Base-by-base conservation (phyloP, 1,140 invertebrate genomes). In the Babylonia areolata region DNA sequence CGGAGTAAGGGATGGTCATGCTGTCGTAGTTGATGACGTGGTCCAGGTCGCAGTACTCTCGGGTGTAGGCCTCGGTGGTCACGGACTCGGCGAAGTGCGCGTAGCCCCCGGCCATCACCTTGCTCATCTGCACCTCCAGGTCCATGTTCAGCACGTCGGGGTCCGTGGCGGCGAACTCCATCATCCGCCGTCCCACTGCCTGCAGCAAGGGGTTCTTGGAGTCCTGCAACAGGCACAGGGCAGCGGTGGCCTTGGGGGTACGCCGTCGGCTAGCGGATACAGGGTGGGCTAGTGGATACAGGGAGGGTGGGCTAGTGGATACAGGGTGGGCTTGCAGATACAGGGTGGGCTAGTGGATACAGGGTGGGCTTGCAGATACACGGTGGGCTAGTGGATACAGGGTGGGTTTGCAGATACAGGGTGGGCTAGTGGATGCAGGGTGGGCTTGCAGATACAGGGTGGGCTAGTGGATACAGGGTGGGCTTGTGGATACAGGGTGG, bases 31-130 rank as follows among this genome's bases (percentile, higher is more conserved):
- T 81, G 15, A 77, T 58, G 15, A 83, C 17, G 31, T 71, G 37
- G 40, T 31, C 78, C 12, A 86, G 51, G 28, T 86, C 81, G 73
- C 85, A 86, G 33, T 90, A 28, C 0, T 88, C 81, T 1, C 84
- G 33, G 54, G 84, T 84, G 77, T 69, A 73, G 6, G 87, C 81
- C 28, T 86, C 84, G 75, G 89, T 87, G 3, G 81, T 75, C 20
- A 88, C 84, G 37, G 86, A 87, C 51, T 91, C 90, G 20, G 42
- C 85, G 35, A 91, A 77, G 58, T 85, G 89, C 35, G 85, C 88
- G 80, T 90, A 91, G n/a, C 78, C 46, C 39, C 89, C 90, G 20
- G 64, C 54, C 23, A 81, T n/a, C 35, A 90, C 87, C 81, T 87
- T 90, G 0, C 31, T 33, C 20, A 89, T 78, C 35, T 91, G 90